Conservation (phyloP, 2,888 invertebrate genomes). For the Scelioninae gen. 2 region DNA sequence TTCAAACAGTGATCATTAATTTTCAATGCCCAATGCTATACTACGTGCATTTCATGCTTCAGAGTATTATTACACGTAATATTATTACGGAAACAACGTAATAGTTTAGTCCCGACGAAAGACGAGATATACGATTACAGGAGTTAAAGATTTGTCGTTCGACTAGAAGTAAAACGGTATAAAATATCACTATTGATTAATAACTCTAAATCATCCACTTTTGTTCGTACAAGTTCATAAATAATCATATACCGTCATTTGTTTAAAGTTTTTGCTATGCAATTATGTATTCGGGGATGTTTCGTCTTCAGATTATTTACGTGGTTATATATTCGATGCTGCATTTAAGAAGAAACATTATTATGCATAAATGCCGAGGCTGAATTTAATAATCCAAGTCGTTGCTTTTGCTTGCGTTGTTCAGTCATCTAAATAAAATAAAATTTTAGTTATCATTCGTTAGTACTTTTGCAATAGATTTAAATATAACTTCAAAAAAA, state of each 20-base stretch:
- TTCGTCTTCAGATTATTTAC: conserved; percentile 2
- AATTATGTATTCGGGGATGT: neutral
- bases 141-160: conserved; percentile 29
- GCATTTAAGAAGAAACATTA: conserved; percentile 69
- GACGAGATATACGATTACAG: conserved; percentile 11
- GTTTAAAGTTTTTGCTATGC: neutral
- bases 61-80: conserved; percentile 27
- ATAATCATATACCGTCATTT: too few relatives aligned
- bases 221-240: too few relatives aligned
- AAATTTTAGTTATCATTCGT: too few relatives aligned
- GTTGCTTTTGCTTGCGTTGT: conserved; percentile 95
- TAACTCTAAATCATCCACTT: neutral
- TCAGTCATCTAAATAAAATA: conserved; percentile 93
- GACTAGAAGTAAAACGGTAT: conserved; percentile 43
- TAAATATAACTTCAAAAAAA: too few relatives aligned
- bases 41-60: conserved; percentile 6
- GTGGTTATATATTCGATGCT: conserved; percentile 14
- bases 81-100: conserved; percentile 19
- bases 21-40: conserved; percentile 17
- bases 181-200: conserved; percentile 49
- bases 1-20: conserved; percentile 1
- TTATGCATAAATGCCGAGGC: conserved; percentile 82
- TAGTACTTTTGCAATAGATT: too few relatives aligned
- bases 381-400: conserved; percentile 89
- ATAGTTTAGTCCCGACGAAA: conserved; percentile 10